Conservation (phyloP, 2,113 vertebrate species). For the Eleginops maclovinus region DNA sequence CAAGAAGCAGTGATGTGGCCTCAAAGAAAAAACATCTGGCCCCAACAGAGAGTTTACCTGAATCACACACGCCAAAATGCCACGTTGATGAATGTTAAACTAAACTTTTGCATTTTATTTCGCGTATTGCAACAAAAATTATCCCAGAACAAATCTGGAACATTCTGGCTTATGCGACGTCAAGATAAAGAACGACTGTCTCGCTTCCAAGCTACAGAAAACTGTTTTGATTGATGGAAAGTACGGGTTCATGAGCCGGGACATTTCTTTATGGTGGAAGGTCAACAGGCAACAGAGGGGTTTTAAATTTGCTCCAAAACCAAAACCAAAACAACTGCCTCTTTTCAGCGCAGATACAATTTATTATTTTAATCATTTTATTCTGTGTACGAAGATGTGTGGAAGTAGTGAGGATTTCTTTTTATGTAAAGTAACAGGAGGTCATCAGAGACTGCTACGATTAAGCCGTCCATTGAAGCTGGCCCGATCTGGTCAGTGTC, state of each 20-base stretch:
- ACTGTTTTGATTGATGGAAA: neutral
- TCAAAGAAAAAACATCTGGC: neutral
- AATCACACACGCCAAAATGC: neutral
- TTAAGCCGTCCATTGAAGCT: neutral
- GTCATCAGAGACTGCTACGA: neutral
- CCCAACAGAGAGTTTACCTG: neutral
- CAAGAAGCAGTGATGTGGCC: neutral
- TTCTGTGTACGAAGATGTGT: no score
- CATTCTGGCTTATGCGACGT: neutral
- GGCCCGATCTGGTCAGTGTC: no score
- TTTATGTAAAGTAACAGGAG: neutral
- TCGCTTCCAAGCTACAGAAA: neutral
- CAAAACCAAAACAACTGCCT: neutral
- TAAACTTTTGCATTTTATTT: neutral
- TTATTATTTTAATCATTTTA: no score
- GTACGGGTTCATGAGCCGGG: neutral
- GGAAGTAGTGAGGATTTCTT: no score
- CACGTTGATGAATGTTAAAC: neutral
- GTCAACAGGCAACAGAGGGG: slow-evolving; percentile 3
- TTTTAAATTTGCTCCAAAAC: no score
- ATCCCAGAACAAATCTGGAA: neutral
- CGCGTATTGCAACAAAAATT: neutral
- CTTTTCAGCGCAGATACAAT: no score
- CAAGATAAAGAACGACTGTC: neutral
- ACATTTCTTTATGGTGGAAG: slow-evolving; percentile 15